Evolutionary conservation across 2,113 vertebrate genomes (phyloP), one percentile per base, ranked within the genome.

Genomic region (Stigmatopora nigra): DNA sequence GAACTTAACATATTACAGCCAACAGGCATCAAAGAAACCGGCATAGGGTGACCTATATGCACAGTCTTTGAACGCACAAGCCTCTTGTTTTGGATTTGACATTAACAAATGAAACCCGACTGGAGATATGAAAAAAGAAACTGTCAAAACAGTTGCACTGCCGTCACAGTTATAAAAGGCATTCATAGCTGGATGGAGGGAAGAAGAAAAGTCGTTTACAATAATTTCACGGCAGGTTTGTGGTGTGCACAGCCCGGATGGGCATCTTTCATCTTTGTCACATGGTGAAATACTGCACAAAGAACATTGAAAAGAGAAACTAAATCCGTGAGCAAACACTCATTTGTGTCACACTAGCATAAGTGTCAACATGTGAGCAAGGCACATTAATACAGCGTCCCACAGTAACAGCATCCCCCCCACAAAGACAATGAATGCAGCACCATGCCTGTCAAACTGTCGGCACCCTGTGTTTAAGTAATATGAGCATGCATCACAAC

Each of bases 261-360:
- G 62, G 66, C 58, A 63, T 80, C 76, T 67, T 67, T 59, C 59
- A 63, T 79, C 68, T 76, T 63, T 79, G 72, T 73, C 56, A 31
- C 61, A 64, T 67, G 73, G 80, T 61, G 60, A 80, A 78, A 75
- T 64, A 70, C 19, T 25, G 22, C 55, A 41, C 71, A 71, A 64
- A 51, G 60, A 36, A 61, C 65, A 81, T 78, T 69, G 69, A 66
- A 59, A 81, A 80, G 53, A 41, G 61, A 75, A 76, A 67, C 56
- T 48, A 74, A 87, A 79, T 79, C 77, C 78, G 16, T 70, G 35
- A 19, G 73, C 71, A 78, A 80, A 81, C 69, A 76, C 62, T 62
- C 12, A 73, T 81, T 82, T 80, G 66, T 81, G 78, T 82, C 71
- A 81, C 48, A 25, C 65, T 44, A 68, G 61, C 68, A 70, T 82